phyloP scores from a whole-genome alignment of 2,113 vertebrate species.

The Lepidothrix coronata region DNA sequence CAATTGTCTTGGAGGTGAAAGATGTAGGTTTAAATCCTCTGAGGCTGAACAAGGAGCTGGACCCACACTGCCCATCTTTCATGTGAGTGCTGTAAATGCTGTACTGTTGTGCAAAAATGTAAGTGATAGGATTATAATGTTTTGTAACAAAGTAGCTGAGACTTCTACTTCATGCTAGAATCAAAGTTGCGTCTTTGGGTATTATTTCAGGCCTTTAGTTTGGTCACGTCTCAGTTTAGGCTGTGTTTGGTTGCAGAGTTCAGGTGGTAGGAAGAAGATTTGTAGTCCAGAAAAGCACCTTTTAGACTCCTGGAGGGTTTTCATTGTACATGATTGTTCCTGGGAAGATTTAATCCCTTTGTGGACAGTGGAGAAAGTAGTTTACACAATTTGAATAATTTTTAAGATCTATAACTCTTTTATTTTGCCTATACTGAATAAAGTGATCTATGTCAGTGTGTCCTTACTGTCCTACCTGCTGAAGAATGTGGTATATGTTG shows the following conservation, averaged over 20 bases:
- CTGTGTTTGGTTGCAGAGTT: background rate
- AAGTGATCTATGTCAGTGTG: background rate
- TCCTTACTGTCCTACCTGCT: background rate
- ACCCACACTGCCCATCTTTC: background rate
- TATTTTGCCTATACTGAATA: background rate
- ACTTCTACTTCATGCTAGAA: background rate
- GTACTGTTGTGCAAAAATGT: background rate
- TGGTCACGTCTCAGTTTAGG: background rate
- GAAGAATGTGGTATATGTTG: background rate
- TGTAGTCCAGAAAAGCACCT: background rate
- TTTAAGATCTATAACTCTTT: background rate
- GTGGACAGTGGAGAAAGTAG: background rate
- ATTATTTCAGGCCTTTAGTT: background rate
- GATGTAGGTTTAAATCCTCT: background rate
- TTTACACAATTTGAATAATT: background rate
- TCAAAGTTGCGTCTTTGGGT: rapidly evolving
- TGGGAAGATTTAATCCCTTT: background rate
- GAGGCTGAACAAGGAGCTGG: background rate
- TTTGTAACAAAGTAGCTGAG: background rate
- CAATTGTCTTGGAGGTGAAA: background rate
- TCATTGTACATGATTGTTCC: background rate
- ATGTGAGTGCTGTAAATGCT: background rate
- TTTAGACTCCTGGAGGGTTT: background rate
- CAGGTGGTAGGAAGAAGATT: background rate
- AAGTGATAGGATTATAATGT: background rate